phyloP scores from a whole-genome alignment of 2,888 invertebrate genomes.

The Idaea dimidiata region DNA sequence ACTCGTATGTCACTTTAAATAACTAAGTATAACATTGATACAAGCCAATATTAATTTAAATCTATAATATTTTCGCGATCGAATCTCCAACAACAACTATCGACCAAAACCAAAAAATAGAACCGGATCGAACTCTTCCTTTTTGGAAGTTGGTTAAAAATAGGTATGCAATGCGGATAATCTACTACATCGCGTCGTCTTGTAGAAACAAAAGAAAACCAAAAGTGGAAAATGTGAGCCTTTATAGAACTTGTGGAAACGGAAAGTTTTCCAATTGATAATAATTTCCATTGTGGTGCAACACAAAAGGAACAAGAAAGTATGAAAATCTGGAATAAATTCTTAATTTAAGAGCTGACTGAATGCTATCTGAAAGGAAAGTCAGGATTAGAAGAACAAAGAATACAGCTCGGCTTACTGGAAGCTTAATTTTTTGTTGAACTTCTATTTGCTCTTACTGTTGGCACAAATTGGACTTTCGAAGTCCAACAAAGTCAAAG shows the following conservation, averaged over 20 bases:
- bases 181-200: conserved; percentile 40
- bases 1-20: conserved; percentile 30
- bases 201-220: conserved; percentile 53
- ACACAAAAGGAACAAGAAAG: conserved; percentile 72
- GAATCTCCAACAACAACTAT: too few relatives aligned
- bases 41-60: conserved; percentile 4
- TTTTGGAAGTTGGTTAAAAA: conserved; percentile 24
- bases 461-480: conserved; percentile 49
- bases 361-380: conserved; percentile 73
- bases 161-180: conserved; percentile 41
- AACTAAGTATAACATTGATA: conserved; percentile 15
- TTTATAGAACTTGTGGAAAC: conserved; percentile 64
- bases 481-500: conserved; percentile 40
- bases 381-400: conserved; percentile 73
- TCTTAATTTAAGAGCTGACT: conserved; percentile 76
- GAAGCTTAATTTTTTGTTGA: conserved; percentile 62
- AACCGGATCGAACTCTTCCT: too few relatives aligned
- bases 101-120: too few relatives aligned
- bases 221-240: conserved; percentile 64
- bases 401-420: conserved; percentile 54
- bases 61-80: too few relatives aligned
- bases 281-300: conserved; percentile 77
- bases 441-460: conserved; percentile 55
- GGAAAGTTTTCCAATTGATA: conserved; percentile 76
- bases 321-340: conserved; percentile 77